These are phyloP conservation scores for Microchirus variegatus DNA, from an alignment of 2,797 vertebrate species.

Conservation along the genomic window DNA sequence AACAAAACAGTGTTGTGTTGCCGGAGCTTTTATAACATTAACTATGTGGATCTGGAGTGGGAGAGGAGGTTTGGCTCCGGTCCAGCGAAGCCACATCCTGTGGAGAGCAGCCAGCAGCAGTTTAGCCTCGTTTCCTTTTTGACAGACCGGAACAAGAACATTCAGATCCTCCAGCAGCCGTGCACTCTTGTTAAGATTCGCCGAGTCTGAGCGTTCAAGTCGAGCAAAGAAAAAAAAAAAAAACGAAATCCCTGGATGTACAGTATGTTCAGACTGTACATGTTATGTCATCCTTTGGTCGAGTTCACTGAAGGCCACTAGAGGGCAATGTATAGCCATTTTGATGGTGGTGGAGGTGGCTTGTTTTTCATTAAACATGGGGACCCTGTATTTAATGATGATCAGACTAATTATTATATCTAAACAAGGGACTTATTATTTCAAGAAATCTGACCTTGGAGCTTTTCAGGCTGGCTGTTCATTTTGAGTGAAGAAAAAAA, in stretches of 20 bases:
- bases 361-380: background rate
- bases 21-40: conserved; percentile 43
- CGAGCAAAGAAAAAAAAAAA: conserved; percentile 9
- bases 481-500: too few species aligned
- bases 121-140: conserved; percentile 52
- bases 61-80: conserved; percentile 54
- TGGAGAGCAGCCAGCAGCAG: conserved; percentile 46
- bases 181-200: conserved; percentile 7
- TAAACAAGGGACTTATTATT: conserved; percentile 1
- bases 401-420: background rate
- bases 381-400: too few species aligned
- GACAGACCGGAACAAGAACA: conserved; percentile 54
- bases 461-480: too few species aligned
- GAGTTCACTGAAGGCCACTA: conserved; percentile 44
- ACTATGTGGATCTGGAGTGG: conserved; percentile 38
- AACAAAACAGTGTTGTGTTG: conserved; percentile 40
- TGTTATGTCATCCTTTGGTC: background rate
- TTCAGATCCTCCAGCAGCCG: conserved; percentile 26
- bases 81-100: conserved; percentile 69
- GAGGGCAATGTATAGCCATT: conserved; percentile 53
- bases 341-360: too few species aligned
- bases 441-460: background rate
- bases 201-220: background rate
- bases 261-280: background rate
- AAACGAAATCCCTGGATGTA: conserved; percentile 3